Base-by-base conservation (phyloP, 2,888 invertebrate species). In the Acrobasis repandana region DNA sequence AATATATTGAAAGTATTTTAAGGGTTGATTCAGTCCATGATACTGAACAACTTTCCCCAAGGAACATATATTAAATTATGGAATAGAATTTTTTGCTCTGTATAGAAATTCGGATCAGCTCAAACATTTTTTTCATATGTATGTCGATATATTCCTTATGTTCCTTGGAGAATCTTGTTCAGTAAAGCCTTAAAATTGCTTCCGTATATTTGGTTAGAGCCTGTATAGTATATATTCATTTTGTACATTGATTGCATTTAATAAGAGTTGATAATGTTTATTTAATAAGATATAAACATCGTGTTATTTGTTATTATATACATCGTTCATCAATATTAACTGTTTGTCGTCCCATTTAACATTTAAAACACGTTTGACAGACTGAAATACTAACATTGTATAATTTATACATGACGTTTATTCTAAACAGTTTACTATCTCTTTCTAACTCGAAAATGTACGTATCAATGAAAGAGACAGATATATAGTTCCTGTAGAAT, bases 331-430 rank as follows among this genome's bases (percentile, higher is more conserved):
- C 14, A 47, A 46, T 56, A 56, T 9, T 28, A 28, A 50, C 8
- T 16, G 50, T 48, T 48, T 48, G 34, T 18, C 48, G 34, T 34
- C 38, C 38, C 20, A 9, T 18, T 20, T 38, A 38, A 43, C 18
- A 43, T 4, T 43, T 28, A 28, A 43, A 43, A 47, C 49, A 52
- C 15, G 74, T 81, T 80, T 80, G 74, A 76, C 76, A 80, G 84
- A 85, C 85, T 85, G 85, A 85, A 74, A 75, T 62, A 81, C 76
- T 81, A 80, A 83, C 71, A 76, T 73, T 72, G 38, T 43, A 15
- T 59, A 47, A 47, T 28, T 49, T 58, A 28, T n/a, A 58, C 18
- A 58, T 36, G 48, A 49, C 50, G 48, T 10, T 50, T 9, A 34
- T 56, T 28, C 38, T 56, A 28, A 43, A 56, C 9, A 28, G n/a